These are phyloP conservation scores for Thereva unica DNA, from an alignment of 2,888 invertebrate genomes.

Conservation along the genomic window DNA sequence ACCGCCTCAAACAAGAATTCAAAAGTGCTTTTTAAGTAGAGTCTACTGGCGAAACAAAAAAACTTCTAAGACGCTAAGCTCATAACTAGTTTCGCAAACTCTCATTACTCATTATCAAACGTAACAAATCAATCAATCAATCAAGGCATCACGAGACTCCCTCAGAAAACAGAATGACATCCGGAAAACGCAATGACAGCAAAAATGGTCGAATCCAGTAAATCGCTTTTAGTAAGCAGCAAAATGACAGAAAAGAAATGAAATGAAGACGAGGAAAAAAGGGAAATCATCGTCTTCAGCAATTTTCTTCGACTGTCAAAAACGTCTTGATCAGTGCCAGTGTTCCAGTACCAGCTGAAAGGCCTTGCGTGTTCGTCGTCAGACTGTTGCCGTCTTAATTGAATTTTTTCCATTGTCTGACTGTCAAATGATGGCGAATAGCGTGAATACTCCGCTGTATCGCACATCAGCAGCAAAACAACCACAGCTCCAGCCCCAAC, in stretches of 20 bases:
- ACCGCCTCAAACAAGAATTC: too few relatives aligned
- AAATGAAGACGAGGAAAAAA: neutral
- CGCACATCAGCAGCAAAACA: neutral
- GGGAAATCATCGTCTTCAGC: slow-evolving; percentile 1
- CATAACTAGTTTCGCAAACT: too few relatives aligned
- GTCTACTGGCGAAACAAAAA: too few relatives aligned
- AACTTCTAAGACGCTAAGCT: too few relatives aligned
- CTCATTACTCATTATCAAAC: too few relatives aligned
- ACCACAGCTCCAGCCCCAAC: neutral
- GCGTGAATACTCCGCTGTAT: neutral
- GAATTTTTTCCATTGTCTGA: slow-evolving; percentile 32
- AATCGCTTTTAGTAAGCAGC: neutral
- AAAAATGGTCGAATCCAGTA: neutral
- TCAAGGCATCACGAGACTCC: too few relatives aligned
- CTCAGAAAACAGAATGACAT: slow-evolving; percentile 2
- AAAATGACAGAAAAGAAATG: neutral
- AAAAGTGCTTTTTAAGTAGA: too few relatives aligned
- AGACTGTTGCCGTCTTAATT: slow-evolving; percentile 32
- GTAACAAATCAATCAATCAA: too few relatives aligned
- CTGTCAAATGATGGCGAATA: slow-evolving; percentile 16
- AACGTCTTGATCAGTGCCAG: slow-evolving; percentile 36
- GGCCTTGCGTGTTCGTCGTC: slow-evolving; percentile 34
- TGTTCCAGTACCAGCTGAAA: slow-evolving; percentile 29
- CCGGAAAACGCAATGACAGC: slow-evolving; percentile 13
- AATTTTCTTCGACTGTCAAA: slow-evolving; percentile 33